Percentiles rank a stretch among this genome's conserved stretches.
phyloP scores from a whole-genome alignment of 2,113 vertebrate genomes.

The Bolborhynchus lineola region DNA sequence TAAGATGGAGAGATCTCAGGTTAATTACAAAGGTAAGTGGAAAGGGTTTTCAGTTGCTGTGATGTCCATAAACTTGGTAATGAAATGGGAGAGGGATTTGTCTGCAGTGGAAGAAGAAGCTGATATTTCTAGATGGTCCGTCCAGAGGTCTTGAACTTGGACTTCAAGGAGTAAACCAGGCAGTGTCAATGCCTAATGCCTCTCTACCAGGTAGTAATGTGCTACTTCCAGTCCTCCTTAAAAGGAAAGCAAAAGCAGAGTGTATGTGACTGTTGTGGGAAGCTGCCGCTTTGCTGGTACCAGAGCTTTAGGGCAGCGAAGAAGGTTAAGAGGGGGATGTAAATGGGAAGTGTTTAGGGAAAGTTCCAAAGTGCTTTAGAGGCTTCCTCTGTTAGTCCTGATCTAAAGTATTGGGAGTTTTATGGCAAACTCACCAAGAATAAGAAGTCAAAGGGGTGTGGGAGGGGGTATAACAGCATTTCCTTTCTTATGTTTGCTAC shows the following conservation, averaged over 20 bases:
- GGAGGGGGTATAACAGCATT: not conserved
- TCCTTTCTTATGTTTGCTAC: not conserved
- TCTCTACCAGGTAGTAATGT: not conserved
- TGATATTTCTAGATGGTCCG: not conserved
- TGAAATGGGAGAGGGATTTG: not conserved
- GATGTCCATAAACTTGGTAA: not conserved
- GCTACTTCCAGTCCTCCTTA: not conserved
- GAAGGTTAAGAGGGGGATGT: not conserved
- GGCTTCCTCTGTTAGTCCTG: not conserved
- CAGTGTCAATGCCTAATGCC: not conserved
- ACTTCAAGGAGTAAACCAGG: not conserved
- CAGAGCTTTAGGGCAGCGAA: not conserved
- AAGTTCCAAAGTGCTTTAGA: not conserved
- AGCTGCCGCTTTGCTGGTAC: not conserved
- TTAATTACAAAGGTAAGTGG: not conserved
- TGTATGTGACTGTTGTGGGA: not conserved
- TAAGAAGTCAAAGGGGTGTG: rapidly evolving
- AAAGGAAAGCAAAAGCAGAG: not conserved
- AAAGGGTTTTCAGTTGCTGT: not conserved
- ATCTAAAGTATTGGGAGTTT: not conserved
- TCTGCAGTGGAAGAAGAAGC: not conserved
- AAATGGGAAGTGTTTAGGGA: not conserved
- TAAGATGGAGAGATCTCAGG: not conserved
- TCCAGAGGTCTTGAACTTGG: not conserved
- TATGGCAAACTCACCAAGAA: not conserved